Conservation (phyloP, 2,888 invertebrate genomes). For the Schizotus pectinicornis region DNA sequence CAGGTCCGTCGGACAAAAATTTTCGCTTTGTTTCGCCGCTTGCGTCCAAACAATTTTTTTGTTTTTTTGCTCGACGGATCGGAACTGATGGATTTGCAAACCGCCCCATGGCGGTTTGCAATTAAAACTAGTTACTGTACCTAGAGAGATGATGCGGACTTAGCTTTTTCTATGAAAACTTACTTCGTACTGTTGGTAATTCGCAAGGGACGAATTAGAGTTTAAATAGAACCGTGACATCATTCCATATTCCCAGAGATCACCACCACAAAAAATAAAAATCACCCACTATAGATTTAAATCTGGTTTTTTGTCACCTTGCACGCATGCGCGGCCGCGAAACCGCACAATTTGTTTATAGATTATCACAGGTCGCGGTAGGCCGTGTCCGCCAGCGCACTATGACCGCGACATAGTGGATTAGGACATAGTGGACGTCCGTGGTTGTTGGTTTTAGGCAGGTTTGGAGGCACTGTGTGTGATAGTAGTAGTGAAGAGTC, state of each 20-base stretch:
- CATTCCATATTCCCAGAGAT: slow-evolving; percentile 52
- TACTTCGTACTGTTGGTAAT: slow-evolving; percentile 59
- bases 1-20: neutral
- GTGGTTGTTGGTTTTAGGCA: slow-evolving; percentile 48
- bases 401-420: slow-evolving; percentile 18
- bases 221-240: slow-evolving; percentile 58
- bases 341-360: slow-evolving; percentile 16
- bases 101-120: too few relatives aligned
- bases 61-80: too few relatives aligned
- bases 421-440: slow-evolving; percentile 13
- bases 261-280: slow-evolving; percentile 27
- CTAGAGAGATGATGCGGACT: neutral
- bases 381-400: slow-evolving; percentile 21
- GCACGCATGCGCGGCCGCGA: slow-evolving; percentile 26
- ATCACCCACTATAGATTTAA: slow-evolving; percentile 33
- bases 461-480: slow-evolving; percentile 53
- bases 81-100: too few relatives aligned
- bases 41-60: too few relatives aligned
- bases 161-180: slow-evolving; percentile 31
- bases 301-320: slow-evolving; percentile 18
- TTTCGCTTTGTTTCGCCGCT: too few relatives aligned
- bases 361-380: slow-evolving; percentile 22
- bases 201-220: slow-evolving; percentile 56
- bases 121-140: too few relatives aligned
- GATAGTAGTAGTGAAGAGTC: slow-evolving; percentile 45